phyloP scores from a whole-genome alignment of 2,888 invertebrate species.

The Lepidocyrtoides sp. region DNA sequence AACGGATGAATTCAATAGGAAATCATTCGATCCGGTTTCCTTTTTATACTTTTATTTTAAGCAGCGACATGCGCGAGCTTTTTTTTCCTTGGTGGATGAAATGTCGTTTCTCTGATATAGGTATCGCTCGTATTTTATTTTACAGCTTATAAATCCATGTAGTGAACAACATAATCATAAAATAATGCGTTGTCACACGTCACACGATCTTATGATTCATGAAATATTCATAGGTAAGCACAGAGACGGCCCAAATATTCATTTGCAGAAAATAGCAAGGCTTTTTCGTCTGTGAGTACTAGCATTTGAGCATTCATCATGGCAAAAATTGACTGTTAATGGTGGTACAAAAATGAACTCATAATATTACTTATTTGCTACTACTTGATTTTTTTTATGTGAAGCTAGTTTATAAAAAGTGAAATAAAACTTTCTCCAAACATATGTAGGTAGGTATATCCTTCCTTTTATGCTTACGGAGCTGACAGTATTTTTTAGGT shows the following conservation, averaged over 20 bases:
- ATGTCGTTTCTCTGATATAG: background rate
- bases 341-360: background rate
- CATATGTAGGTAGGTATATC: too few relatives aligned
- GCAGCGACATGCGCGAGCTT: slow-evolving; percentile 14
- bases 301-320: too few relatives aligned
- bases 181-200: slow-evolving; percentile 76
- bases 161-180: slow-evolving; percentile 45
- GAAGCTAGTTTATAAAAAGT: too few relatives aligned
- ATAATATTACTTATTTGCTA: background rate
- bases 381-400: too few relatives aligned
- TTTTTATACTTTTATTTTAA: background rate
- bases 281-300: too few relatives aligned
- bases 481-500: background rate
- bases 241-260: too few relatives aligned
- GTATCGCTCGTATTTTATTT: background rate
- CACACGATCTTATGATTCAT: slow-evolving; percentile 78
- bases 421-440: too few relatives aligned
- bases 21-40: slow-evolving; percentile 58
- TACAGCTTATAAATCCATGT: background rate
- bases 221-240: slow-evolving; percentile 70
- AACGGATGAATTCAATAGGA: slow-evolving; percentile 13
- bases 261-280: too few relatives aligned
- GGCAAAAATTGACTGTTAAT: background rate
- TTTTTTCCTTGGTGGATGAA: background rate
- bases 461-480: too few relatives aligned